phyloP scores from a whole-genome alignment of 2,888 invertebrate species.

The Eupithecia insigniata region DNA sequence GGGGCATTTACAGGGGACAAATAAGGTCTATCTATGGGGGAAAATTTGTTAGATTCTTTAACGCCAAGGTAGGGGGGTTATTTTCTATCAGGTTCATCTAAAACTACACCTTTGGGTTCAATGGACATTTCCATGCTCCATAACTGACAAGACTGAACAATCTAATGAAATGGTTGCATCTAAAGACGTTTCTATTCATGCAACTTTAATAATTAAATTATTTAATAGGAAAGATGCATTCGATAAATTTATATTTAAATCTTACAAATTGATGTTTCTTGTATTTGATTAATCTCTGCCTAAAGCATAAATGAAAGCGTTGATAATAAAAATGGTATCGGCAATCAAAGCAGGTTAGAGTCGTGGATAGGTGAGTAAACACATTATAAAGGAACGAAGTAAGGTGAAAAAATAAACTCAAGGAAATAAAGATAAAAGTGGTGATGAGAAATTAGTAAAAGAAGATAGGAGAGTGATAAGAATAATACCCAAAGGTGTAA shows the following conservation, averaged over 20 bases:
- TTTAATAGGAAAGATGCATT: not conserved
- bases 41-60: constrained; percentile 63
- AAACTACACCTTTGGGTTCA: constrained; percentile 80
- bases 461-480: constrained; percentile 44
- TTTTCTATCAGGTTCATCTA: constrained; percentile 63
- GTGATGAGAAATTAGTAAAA: constrained; percentile 71
- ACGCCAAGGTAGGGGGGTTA: constrained; percentile 83
- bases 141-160: constrained; percentile 56
- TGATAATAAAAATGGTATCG: not conserved
- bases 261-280: not conserved
- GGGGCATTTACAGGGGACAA: constrained; percentile 51
- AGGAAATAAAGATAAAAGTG: constrained; percentile 43
- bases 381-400: not conserved
- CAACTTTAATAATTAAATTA: constrained; percentile 14
- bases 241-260: not conserved
- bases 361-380: not conserved
- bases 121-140: constrained; percentile 58
- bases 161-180: constrained; percentile 32
- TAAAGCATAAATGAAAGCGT: not conserved
- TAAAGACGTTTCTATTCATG: constrained; percentile 32
- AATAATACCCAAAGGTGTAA: constrained; percentile 80
- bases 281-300: not conserved
- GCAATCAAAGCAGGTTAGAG: constrained; percentile 34
- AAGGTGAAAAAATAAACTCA: constrained; percentile 10
- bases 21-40: constrained; percentile 32